A percentile compares a stretch with the other conserved stretches of the same genome.
phyloP scores from a whole-genome alignment of 2,797 vertebrate species.

The Monodelphis domestica region DNA sequence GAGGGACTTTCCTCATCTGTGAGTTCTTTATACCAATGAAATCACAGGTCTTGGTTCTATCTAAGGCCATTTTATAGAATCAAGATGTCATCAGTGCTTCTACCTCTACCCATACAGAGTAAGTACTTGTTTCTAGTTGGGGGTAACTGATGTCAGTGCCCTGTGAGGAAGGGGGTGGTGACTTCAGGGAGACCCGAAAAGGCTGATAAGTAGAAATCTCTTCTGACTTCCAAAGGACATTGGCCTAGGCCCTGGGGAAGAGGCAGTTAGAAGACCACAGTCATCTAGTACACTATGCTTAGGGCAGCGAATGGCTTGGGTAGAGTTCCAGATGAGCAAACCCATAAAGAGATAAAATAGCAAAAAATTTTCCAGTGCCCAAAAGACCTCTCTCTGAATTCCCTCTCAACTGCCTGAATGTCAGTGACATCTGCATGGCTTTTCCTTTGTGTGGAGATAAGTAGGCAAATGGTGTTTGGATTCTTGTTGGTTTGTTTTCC shows the following conservation, averaged over 20 bases:
- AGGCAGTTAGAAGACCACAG: neutral
- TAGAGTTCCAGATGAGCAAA: neutral
- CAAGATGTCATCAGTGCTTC: conserved; percentile 28
- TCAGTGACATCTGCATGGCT: neutral
- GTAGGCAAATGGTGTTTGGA: neutral
- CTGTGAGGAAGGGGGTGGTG: neutral
- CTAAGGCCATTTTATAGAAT: conserved; percentile 27
- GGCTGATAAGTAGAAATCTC: neutral
- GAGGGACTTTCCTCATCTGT: neutral
- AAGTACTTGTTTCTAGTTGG: neutral
- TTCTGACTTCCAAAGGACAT: neutral
- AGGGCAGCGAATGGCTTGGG: neutral
- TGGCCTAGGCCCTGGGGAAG: neutral
- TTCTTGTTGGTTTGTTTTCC: neutral
- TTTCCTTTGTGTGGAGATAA: neutral
- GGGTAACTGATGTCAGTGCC: neutral
- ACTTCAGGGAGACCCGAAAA: neutral
- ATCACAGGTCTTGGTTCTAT: neutral
- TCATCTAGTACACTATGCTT: neutral
- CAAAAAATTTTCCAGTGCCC: neutral
- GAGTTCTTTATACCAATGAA: neutral
- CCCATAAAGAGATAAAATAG: neutral
- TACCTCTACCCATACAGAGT: neutral
- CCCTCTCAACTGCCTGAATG: neutral
- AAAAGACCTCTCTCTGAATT: neutral